A percentile compares a stretch with the other conserved stretches of the same genome.
Evolutionary conservation across 2,888 invertebrate genomes (phyloP).

Genomic region (Argynnis bischoffii): DNA sequence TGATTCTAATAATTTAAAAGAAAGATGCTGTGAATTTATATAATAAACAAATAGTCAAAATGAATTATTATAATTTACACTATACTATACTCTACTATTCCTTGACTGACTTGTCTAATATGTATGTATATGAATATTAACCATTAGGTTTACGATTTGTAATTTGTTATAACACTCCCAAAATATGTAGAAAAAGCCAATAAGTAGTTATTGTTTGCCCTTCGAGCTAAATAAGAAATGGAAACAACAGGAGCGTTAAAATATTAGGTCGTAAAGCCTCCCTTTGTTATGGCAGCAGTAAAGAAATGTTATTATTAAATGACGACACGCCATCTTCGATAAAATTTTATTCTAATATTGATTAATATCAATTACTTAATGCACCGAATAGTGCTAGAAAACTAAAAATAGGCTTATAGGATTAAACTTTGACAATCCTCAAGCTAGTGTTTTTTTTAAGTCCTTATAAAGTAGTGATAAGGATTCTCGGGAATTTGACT

Average conservation of each 20-base stretch:
- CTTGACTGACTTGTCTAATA: too few species aligned
- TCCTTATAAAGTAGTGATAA: too few species aligned
- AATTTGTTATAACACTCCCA: not conserved
- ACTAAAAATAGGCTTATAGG: too few species aligned
- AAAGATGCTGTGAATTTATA: not conserved
- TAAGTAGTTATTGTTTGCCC: conserved; percentile 6
- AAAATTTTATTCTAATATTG: conserved; percentile 23
- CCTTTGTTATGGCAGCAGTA: conserved; percentile 16
- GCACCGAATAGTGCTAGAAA: not conserved
- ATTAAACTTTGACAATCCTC: too few species aligned
- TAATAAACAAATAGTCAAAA: not conserved
- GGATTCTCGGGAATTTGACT: too few species aligned
- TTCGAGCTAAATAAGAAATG: conserved; percentile 20
- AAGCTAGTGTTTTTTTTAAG: too few species aligned
- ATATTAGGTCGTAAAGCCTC: conserved; percentile 30
- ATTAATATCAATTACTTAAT: conserved; percentile 5
- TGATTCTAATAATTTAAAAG: too few species aligned
- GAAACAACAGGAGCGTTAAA: conserved; percentile 30
- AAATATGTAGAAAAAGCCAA: conserved; percentile 4
- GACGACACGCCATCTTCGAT: conserved; percentile 24
- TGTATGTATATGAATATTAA: too few species aligned
- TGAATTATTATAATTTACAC: too few species aligned
- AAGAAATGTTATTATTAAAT: conserved; percentile 31
- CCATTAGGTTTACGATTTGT: not conserved
- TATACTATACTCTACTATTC: too few species aligned